phyloP scores from a whole-genome alignment of 2,888 invertebrate species.

The Cephus pulcher region DNA sequence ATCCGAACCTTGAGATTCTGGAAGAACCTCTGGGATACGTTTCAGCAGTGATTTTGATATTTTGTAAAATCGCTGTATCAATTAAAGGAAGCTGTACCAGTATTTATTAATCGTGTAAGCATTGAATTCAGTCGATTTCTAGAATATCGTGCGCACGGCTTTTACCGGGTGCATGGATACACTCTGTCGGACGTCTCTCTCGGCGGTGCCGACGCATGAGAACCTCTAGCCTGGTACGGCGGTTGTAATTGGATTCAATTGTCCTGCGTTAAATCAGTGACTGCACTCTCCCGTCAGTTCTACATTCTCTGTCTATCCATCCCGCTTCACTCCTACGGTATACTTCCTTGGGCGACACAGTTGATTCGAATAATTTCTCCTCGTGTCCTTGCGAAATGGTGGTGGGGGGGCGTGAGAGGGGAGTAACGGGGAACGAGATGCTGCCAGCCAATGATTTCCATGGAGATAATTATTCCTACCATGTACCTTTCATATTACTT shows the following conservation, averaged over 20 bases:
- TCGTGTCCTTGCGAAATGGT: neutral
- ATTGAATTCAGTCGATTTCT: neutral
- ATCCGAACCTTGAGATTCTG: neutral
- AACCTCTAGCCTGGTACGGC: constrained; percentile 45
- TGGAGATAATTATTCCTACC: neutral
- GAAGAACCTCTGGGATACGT: neutral
- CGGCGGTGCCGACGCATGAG: constrained; percentile 41
- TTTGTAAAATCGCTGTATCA: neutral
- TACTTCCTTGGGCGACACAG: constrained; percentile 42
- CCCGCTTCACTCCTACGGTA: constrained; percentile 38
- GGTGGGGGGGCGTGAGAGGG: too few species aligned
- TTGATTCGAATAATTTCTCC: constrained; percentile 52
- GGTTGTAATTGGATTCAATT: constrained; percentile 67
- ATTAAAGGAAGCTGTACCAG: neutral
- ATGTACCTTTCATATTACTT: neutral
- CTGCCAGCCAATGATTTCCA: neutral
- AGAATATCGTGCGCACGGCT: neutral
- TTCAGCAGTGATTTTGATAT: neutral
- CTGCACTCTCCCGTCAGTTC: constrained; percentile 54
- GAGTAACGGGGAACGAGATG: neutral
- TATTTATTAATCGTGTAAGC: neutral
- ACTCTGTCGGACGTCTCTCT: too few species aligned
- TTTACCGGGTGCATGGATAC: neutral
- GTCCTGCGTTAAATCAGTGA: constrained; percentile 66
- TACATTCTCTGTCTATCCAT: constrained; percentile 53